Evolutionary conservation across 2,797 vertebrate species (phyloP), one percentile per base, ranked within the genome.

Genomic region (Oryzias dopingdopingensis): DNA sequence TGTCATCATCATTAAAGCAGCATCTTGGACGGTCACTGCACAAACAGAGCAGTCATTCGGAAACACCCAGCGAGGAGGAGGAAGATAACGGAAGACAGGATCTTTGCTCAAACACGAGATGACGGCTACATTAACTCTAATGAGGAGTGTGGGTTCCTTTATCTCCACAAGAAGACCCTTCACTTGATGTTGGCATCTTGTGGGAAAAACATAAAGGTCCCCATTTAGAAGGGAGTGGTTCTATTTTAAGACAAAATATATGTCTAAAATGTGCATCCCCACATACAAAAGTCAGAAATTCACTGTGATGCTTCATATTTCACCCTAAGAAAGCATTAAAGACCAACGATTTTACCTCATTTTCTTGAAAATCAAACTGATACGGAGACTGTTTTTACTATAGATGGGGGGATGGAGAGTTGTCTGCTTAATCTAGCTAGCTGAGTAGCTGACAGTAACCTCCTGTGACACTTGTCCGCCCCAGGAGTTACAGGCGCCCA

Each of bases 1-100:
- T 90, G 87, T 90, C 86, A 88, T 90, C 85, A 87, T 88, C 87
- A 89, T 88, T 87, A 89, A 75, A 76, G 76, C 70, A 41, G 71
- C 74, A 72, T 79, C 81, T 87, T 71, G 65, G 65, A 83, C 14
- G 55, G 76, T 74, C 75, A 70, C 71, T 60, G 76, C 60, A 18
- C 56, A 37, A 82, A 86, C 76, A 84, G 85, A 78, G 85, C 84
- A 81, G 78, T 76, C 83, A 79, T 84, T 86, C 73, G 79, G 73
- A 88, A 83, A 82, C 67, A 76, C 45, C 59, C 73, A 82, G 72
- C n/a, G 62, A 80, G 56, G 62, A 80, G 48, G 66, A 81, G 48
- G 66, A 68, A 79, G 77, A 86, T 79, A 74, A 81, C 72, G 69
- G 65, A 57, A 74, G 79, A 84, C 80, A 79, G 74, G 66, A 64